Percentiles rank a stretch among this genome's conserved stretches.
Evolutionary conservation across 2,797 vertebrate species (phyloP).

Genomic region (Gastrophryne carolinensis): DNA sequence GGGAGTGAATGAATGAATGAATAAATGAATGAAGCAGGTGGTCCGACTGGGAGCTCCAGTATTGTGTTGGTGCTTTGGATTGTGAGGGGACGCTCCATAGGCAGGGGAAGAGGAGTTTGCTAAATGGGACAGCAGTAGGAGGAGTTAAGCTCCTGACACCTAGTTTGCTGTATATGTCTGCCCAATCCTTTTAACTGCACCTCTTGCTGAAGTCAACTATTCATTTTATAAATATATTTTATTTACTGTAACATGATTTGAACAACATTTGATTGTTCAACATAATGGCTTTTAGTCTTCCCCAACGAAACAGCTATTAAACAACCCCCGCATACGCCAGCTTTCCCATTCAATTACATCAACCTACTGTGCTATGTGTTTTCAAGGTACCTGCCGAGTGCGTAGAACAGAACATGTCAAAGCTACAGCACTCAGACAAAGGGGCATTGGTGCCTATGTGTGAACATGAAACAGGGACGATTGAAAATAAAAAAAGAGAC

Average conservation of each 20-base stretch:
- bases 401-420: conserved; percentile 6
- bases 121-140: too few species aligned
- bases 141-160: too few species aligned
- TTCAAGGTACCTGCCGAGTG: conserved; percentile 14
- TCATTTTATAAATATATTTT: too few species aligned
- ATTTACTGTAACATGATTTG: not conserved
- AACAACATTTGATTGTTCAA: not conserved
- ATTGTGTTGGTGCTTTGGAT: too few species aligned
- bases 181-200: too few species aligned
- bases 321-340: not conserved
- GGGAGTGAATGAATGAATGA: too few species aligned
- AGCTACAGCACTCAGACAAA: conserved; percentile 9
- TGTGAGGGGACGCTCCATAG: too few species aligned
- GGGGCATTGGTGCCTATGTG: not conserved
- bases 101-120: too few species aligned
- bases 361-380: conserved; percentile 1
- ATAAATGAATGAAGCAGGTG: too few species aligned
- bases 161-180: too few species aligned
- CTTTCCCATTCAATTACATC: not conserved
- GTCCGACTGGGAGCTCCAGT: too few species aligned
- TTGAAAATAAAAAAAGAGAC: not conserved
- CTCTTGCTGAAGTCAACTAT: too few species aligned
- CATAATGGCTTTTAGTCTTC: not conserved
- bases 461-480: not conserved
- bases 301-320: not conserved